phyloP scores from a whole-genome alignment of 2,797 vertebrate genomes.

The Thunnus albacares region DNA sequence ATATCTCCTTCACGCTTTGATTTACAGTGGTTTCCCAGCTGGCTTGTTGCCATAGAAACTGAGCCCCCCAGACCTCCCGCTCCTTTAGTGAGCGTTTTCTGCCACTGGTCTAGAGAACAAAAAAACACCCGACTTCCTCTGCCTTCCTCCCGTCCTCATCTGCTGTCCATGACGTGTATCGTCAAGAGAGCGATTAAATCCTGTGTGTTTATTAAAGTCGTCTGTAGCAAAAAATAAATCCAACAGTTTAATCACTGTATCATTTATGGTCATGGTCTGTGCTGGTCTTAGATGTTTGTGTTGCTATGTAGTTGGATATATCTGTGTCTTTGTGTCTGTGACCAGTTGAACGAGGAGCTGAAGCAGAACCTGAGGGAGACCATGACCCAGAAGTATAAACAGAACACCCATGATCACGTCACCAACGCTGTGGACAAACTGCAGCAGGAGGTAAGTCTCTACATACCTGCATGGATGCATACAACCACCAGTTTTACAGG shows the following conservation, averaged over 20 bases:
- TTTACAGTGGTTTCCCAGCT: conserved; percentile 81
- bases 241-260: conserved; percentile 23
- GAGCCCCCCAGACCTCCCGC: conserved; percentile 73
- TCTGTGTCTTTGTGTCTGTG: conserved; percentile 53
- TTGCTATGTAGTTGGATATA: conserved; percentile 3
- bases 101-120: conserved; percentile 67
- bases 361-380: conserved; percentile 93
- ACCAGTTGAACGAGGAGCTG: conserved; percentile 92
- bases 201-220: conserved; percentile 30
- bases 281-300: conserved; percentile 19
- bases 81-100: conserved; percentile 65
- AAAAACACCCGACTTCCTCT: conserved; percentile 49
- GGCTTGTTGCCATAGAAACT: conserved; percentile 87
- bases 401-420: conserved; percentile 82
- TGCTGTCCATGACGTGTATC: conserved; percentile 29
- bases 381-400: conserved; percentile 90
- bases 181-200: conserved; percentile 20
- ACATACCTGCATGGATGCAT: background rate
- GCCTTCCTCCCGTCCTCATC: conserved; percentile 18
- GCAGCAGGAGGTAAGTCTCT: conserved; percentile 92
- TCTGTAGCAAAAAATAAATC: conserved; percentile 12
- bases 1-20: conserved; percentile 83
- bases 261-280: conserved; percentile 9
- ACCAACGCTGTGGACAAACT: conserved; percentile 94
- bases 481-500: background rate